Evolutionary conservation across 2,113 vertebrate genomes (phyloP), one percentile per base, ranked within the genome.

Genomic region (Leucoraja erinaceus): DNA sequence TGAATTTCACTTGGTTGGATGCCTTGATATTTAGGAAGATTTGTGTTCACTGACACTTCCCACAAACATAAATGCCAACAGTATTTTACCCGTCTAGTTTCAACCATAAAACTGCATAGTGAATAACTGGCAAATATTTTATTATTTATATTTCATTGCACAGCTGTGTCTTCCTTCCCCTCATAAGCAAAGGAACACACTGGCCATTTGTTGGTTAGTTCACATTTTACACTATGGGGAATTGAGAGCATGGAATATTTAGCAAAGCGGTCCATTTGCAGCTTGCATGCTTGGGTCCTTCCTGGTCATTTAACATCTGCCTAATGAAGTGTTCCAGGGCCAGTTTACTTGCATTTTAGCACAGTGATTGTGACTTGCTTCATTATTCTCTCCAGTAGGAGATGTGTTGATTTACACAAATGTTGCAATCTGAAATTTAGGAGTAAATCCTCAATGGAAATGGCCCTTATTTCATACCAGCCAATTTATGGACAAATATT

Each of bases 261-360:
- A 97, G 94, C 93, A 93, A 95, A 95, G 95, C 95, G 94, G 95
- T 96, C 95, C 95, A 96, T 96, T 96, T 96, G 94, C 94, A 94
- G 94, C 95, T 3, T 93, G 81, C 95, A 95, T 96, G 95, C 95
- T 95, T 95, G 94, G 96, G 96, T 96, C 95, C 95, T 95, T 96
- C 95, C 96, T 95, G 96, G 96, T 95, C 95, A 95, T 96, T 95
- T 96, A 98, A 96, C 98, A 97, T 97, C 96, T 98, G 97, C 95
- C 97, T 96, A 95, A 94, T 96, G 96, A 96, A 96, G 95, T 96
- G 95, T 96, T 97, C 96, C 95, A 95, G 96, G 96, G 95, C 96
- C 95, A 95, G 94, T 94, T 96, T 91, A 72, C 68, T 91, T 91
- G 90, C n/a, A 14, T 91, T 90, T 91, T 91, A 20, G 68, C 72